Percentiles rank a stretch among this genome's conserved stretches.
phyloP scores from a whole-genome alignment of 2,113 vertebrate genomes.

The Gadus macrocephalus region DNA sequence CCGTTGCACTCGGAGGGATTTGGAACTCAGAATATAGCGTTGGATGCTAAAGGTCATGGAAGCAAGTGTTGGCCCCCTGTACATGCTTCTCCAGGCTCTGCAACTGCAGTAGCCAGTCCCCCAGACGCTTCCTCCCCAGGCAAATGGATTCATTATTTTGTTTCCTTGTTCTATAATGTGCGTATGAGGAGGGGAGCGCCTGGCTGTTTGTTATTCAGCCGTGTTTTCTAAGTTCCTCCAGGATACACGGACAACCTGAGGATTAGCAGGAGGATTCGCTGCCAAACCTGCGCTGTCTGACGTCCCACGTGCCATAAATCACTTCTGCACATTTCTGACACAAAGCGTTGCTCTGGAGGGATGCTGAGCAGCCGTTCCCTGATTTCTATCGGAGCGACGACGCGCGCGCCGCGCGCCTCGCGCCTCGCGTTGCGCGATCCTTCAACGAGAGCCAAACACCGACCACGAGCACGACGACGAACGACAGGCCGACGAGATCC shows the following conservation, averaged over 20 bases:
- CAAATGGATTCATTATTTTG: constrained; percentile 68
- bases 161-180: constrained; percentile 61
- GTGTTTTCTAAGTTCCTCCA: constrained; percentile 41
- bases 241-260: constrained; percentile 57
- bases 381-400: background rate
- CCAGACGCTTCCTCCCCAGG: constrained; percentile 43
- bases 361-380: constrained; percentile 61
- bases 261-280: constrained; percentile 45
- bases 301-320: constrained; percentile 77
- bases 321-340: constrained; percentile 74
- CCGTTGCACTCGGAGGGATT: constrained; percentile 64
- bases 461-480: too few species aligned
- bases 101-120: constrained; percentile 41
- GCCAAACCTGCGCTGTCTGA: constrained; percentile 44
- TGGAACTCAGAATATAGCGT: constrained; percentile 75
- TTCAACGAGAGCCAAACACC: background rate
- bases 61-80: constrained; percentile 62
- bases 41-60: constrained; percentile 74
- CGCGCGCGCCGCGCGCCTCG: too few species aligned
- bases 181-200: constrained; percentile 43
- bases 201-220: constrained; percentile 52
- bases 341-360: constrained; percentile 64
- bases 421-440: too few species aligned
- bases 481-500: too few species aligned
- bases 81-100: constrained; percentile 32